Evolutionary conservation across 1,140 invertebrate species (phyloP), one percentile per base, ranked within the genome.

Genomic region (Metopolophium dirhodum): DNA sequence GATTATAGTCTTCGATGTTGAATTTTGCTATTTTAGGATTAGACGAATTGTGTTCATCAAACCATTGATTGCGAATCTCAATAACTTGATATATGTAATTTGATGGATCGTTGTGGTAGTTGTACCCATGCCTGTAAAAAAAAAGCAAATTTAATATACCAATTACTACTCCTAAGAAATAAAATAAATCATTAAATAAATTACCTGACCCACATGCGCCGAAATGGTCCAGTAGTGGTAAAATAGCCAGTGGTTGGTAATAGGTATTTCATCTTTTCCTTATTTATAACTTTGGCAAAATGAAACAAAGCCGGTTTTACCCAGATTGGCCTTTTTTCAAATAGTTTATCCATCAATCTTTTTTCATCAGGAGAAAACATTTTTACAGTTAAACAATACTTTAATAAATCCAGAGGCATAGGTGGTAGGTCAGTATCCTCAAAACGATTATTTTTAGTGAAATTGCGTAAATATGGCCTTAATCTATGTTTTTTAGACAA

Each of bases 311-410:
- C 91, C 18, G 91, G 91, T 86, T 86, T 93, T 41, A 93, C 91
- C 91, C 91, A 93, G 8, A 93, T 86, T 57, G 91, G 91, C 22
- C 91, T 93, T 57, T 93, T 93, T 93, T 93, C 91, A 93, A 93
- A 93, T 57, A 93, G 22, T 86, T 23, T 93, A 57, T 93, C 82
- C 61, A 93, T 93, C 37, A 93, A 86, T 86, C 91, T 93, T 86
- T 93, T 93, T 45, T 93, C 91, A 86, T 93, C 91, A 18, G 91
- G 91, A 45, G 91, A 86, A 93, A 93, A 93, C 91, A 93, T 93
- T 45, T 85, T 93, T 30, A 93, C 91, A 18, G 91, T 86, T 86
- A 93, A 54, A 86, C 91, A 93, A 86, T 93, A 93, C 23, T 93
- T 93, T n/a, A 93, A 41, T 93, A 93, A 86, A 68, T 93, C 91